Evolutionary conservation across 1,140 invertebrate genomes (phyloP), one percentile per base, ranked within the genome.

Genomic region (Ips typographus): DNA sequence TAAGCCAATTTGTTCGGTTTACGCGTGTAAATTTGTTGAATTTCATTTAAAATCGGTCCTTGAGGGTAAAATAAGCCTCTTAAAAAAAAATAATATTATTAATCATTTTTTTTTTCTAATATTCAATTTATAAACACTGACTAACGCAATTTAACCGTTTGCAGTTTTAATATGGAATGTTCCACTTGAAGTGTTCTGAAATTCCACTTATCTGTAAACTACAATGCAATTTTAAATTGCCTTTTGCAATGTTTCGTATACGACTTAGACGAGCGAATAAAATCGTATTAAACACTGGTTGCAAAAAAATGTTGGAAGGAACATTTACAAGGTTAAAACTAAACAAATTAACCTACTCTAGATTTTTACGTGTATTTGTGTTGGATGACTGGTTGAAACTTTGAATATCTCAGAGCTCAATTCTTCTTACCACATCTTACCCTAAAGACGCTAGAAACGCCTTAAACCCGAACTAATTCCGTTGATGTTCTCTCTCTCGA

Each of bases 151-250:
- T 22, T 22, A 22, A 22, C 22, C 22, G 22, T 49, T 49, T 22
- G 44, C 44, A 49, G 22, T 49, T 49, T 6, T 22, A 49, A 49
- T 49, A 49, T 49, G 44, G 44, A 62, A 62, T 51, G 22, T 64
- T 64, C 62, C 62, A 64, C 62, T 64, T 56, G 38, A 56, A 4
- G 1, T 55, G 22, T 22, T 64, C 40, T 53, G 41, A 64, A 64
- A 64, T 64, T 64, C 52, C 62, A 64, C 49, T 64, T 64, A 64
- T 64, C 7, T 64, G 62, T 53, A 62, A 62, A 62, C 60, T 39
- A 49, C 38, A 51, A 62, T 49, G 60, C 43, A 62, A 62, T 62
- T 62, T 49, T 56, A 44, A 60, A 22, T 38, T 51, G 39, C n/a
- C 39, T 53, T 64, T 22, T 41, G 62, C 40, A 64, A 64, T 38